A percentile compares a stretch with the other conserved stretches of the same genome.
phyloP scores from a whole-genome alignment of 2,888 invertebrate genomes.

The Cistogaster globosa region DNA sequence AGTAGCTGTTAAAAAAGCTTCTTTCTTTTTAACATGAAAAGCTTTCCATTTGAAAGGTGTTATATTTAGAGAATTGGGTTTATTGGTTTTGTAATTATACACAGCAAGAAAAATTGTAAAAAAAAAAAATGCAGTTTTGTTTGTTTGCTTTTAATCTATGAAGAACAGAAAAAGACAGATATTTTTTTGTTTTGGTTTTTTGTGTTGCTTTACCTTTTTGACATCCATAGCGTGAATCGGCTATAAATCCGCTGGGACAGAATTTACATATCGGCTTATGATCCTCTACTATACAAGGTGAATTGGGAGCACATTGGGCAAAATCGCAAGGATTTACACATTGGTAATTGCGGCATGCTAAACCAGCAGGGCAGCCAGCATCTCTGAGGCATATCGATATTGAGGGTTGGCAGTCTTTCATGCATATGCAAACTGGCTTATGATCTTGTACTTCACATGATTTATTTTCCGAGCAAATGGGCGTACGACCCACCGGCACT shows the following conservation, averaged over 20 bases:
- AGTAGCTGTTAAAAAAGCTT: slow-evolving; percentile 39
- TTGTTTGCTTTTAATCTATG: slow-evolving; percentile 61
- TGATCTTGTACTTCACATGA: slow-evolving; percentile 95
- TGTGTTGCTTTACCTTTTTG: slow-evolving; percentile 92
- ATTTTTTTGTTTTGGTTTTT: slow-evolving; percentile 70
- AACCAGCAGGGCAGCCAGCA: slow-evolving; percentile 92
- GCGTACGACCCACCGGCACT: slow-evolving; percentile 84
- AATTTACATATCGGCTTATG: slow-evolving; percentile 98
- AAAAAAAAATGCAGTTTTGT: slow-evolving; percentile 59
- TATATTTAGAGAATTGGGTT: slow-evolving; percentile 30
- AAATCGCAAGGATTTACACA: slow-evolving; percentile 95
- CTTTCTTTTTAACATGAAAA: slow-evolving; percentile 28
- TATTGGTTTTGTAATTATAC: slow-evolving; percentile 64
- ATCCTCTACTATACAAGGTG: slow-evolving; percentile 96
- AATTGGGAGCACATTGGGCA: slow-evolving; percentile 91
- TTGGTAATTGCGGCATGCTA: slow-evolving; percentile 94
- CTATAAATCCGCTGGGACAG: slow-evolving; percentile 96
- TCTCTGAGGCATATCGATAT: slow-evolving; percentile 95
- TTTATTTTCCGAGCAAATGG: slow-evolving; percentile 91
- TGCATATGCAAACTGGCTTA: slow-evolving; percentile 92
- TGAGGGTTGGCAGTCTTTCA: slow-evolving; percentile 93
- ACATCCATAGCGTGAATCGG: slow-evolving; percentile 96
- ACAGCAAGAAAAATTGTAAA: slow-evolving; percentile 65
- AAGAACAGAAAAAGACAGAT: slow-evolving; percentile 74
- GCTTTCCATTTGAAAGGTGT: slow-evolving; percentile 28